Percentiles rank a stretch among this genome's conserved stretches.
Conservation (phyloP, 2,888 invertebrate genomes). For the Tenthredo distinguenda region DNA sequence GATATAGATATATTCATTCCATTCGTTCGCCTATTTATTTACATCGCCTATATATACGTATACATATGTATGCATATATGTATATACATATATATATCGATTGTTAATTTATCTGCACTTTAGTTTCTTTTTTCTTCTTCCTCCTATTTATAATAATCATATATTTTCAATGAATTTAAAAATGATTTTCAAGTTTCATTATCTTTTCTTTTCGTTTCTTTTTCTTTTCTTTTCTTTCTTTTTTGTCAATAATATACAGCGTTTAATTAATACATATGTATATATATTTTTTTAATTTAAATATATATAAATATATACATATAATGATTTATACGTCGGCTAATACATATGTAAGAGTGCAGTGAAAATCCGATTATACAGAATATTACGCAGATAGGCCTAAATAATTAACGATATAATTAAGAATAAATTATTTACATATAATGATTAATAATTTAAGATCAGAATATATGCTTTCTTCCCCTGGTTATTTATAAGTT, state of each 20-base stretch:
- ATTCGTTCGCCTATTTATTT: background rate
- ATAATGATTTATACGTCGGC: background rate
- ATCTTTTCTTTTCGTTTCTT: background rate
- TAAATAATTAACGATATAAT: background rate
- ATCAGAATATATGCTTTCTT: background rate
- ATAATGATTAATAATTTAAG: background rate
- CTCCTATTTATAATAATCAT: background rate
- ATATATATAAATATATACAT: too few relatives aligned
- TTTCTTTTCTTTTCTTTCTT: background rate
- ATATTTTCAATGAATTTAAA: background rate
- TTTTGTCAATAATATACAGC: background rate
- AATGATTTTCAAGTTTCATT: background rate
- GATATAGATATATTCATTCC: background rate
- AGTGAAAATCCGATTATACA: background rate
- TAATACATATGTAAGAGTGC: background rate
- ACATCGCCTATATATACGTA: background rate
- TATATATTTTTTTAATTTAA: background rate
- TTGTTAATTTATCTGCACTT: background rate
- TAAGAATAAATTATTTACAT: conserved; percentile 1
- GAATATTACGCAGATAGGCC: background rate
- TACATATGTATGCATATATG: background rate
- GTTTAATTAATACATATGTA: background rate
- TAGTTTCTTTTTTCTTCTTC: background rate
- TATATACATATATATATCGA: background rate
- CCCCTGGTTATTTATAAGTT: background rate